These are phyloP conservation scores for Mergus octosetaceus DNA, from an alignment of 2,797 vertebrate species.

Conservation along the genomic window DNA sequence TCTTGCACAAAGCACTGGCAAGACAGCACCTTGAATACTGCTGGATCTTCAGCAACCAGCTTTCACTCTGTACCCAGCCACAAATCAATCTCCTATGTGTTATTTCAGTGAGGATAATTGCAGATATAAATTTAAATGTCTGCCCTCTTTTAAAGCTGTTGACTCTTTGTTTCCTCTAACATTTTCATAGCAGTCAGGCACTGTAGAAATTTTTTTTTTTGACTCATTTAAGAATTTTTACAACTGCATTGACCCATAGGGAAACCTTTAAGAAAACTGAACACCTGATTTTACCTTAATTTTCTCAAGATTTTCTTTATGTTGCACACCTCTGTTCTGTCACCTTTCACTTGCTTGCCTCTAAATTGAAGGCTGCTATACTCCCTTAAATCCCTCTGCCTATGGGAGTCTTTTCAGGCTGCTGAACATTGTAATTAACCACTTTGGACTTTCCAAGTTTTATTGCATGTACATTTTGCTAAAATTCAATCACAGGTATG, in stretches of 20 bases:
- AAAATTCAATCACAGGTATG: conserved; percentile 1
- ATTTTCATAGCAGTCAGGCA: not conserved
- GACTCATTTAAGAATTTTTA: not conserved
- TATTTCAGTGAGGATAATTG: not conserved
- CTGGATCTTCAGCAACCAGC: not conserved
- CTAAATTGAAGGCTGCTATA: not conserved
- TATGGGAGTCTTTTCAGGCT: not conserved
- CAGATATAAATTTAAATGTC: not conserved
- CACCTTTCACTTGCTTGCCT: not conserved
- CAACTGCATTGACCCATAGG: not conserved
- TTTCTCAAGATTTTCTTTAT: not conserved
- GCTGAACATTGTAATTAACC: conserved; percentile 11
- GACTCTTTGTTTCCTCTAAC: not conserved
- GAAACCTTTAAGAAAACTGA: conserved; percentile 4
- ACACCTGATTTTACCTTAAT: not conserved
- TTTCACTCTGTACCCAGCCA: not conserved
- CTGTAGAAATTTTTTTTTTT: not conserved
- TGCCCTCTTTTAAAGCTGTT: conserved; percentile 4
- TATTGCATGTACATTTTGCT: not conserved
- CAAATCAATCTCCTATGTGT: not conserved
- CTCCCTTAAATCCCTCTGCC: not conserved
- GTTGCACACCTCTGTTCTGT: not conserved
- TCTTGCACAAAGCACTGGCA: not conserved
- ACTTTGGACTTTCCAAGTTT: conserved; percentile 17
- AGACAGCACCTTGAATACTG: not conserved